Base-by-base conservation (phyloP, 2,888 invertebrate genomes). In the Thymelicus acteon region DNA sequence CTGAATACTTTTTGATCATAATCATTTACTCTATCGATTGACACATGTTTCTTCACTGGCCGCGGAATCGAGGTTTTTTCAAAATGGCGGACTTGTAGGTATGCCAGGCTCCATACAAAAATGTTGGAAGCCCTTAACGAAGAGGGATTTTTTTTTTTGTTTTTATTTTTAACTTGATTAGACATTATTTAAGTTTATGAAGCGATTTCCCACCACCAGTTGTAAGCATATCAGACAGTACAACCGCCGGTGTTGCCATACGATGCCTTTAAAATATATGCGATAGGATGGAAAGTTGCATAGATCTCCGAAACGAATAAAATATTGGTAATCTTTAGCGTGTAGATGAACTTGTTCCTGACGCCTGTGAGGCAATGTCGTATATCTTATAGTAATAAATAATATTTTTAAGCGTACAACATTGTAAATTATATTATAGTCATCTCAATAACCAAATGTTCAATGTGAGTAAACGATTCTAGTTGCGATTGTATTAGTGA, bases 401-500 rank as follows among this genome's bases (percentile, higher is more conserved):
- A 86, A 85, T 85, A 82, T 80, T 85, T 85, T 83, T 91, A 91
- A 90, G 90, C 84, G 83, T 89, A 88, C 86, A 82, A 79, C 78
- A 77, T 83, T 86, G 83, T 88, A 86, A 87, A 85, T 91, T 80
- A 54, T 54, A 58, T 58, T 37, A 58, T 58, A 92, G 90, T 91
- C 86, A 88, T 84, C 85, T 86, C 88, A 90, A 88, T 93, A 93
- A 91, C 93, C 93, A 93, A 93, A 93, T 90, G 91, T 92, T 93
- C 89, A 89, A 91, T 91, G 90, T 91, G 91, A 92, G 91, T 92
- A 91, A 92, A 91, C 90, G 89, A 91, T 88, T 89, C 93, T 93
- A 93, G 93, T 91, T 91, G 91, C 92, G 86, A 92, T 86, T 92
- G 92, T 92, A 91, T 91, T 93, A 93, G 93, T 93, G 93, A 93